phyloP scores from a whole-genome alignment of 2,113 vertebrate genomes.

The Atherinomorus stipes region DNA sequence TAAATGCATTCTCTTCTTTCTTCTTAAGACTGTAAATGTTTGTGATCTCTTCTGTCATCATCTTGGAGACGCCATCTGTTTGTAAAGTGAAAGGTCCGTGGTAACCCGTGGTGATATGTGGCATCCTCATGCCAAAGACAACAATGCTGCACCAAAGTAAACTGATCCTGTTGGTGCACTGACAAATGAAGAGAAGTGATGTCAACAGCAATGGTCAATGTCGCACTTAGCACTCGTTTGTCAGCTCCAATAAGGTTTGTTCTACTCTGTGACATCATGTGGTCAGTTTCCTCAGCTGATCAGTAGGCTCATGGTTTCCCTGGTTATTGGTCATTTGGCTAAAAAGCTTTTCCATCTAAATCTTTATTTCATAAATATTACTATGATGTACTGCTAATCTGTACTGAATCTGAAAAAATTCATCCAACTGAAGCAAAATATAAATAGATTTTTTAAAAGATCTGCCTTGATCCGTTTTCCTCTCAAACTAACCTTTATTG shows the following conservation, averaged over 20 bases:
- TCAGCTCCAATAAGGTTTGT: constrained; percentile 38
- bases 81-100: constrained; percentile 57
- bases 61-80: constrained; percentile 32
- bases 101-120: constrained; percentile 62
- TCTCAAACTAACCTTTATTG: no score
- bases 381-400: no score
- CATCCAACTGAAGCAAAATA: no score
- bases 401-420: no score
- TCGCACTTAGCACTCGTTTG: constrained; percentile 52
- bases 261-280: constrained; percentile 58
- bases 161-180: constrained; percentile 37
- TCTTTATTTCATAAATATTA: neutral
- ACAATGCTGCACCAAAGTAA: constrained; percentile 61
- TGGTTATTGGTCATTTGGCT: neutral
- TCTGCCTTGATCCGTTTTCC: no score
- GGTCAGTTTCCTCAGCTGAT: constrained; percentile 32
- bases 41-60: constrained; percentile 28
- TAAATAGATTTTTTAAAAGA: no score
- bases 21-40: constrained; percentile 15
- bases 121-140: constrained; percentile 63
- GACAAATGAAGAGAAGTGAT: constrained; percentile 63
- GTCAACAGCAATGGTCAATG: constrained; percentile 48
- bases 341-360: neutral
- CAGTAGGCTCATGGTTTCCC: neutral
- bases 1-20: constrained; percentile 13